Percentiles rank a stretch among this genome's conserved stretches.
Conservation (phyloP, 2,888 invertebrate genomes). For the Apamea monoglypha region DNA sequence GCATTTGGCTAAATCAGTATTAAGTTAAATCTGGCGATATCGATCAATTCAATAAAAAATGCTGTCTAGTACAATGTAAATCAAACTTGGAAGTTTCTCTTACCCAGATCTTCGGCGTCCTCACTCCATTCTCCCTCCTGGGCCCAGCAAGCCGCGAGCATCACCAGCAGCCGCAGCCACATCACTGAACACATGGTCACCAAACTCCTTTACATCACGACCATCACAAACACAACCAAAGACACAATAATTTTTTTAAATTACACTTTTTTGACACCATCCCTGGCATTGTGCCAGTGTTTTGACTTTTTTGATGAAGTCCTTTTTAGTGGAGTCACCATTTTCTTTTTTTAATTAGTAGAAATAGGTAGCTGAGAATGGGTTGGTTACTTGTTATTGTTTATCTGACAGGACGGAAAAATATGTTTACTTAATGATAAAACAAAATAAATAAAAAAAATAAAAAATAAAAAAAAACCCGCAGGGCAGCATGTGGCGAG, state of each 20-base stretch:
- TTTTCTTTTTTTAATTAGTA: constrained; percentile 39
- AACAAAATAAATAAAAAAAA: too few species aligned
- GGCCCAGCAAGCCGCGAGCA: constrained; percentile 87
- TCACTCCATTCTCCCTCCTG: constrained; percentile 89
- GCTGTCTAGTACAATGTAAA: not conserved
- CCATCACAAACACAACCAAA: constrained; percentile 64
- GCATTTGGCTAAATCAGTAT: not conserved
- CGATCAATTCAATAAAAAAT: not conserved
- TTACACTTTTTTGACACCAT: constrained; percentile 62
- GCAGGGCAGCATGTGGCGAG: too few species aligned
- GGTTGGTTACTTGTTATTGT: not conserved
- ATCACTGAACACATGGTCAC: constrained; percentile 84
- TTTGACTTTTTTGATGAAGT: constrained; percentile 39
- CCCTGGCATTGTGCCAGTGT: constrained; percentile 46
- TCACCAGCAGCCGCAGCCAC: constrained; percentile 84
- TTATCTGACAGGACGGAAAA: constrained; percentile 1
- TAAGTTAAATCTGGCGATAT: not conserved
- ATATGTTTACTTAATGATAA: not conserved
- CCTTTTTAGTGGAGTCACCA: constrained; percentile 41
- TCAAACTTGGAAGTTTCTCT: constrained; percentile 58
- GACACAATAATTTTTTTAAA: constrained; percentile 41
- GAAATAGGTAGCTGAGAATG: not conserved
- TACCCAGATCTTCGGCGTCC: constrained; percentile 87
- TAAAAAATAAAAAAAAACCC: too few species aligned
- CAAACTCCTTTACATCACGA: constrained; percentile 75